Evolutionary conservation across 2,888 invertebrate genomes (phyloP).

Genomic region (Metellina segmentata): DNA sequence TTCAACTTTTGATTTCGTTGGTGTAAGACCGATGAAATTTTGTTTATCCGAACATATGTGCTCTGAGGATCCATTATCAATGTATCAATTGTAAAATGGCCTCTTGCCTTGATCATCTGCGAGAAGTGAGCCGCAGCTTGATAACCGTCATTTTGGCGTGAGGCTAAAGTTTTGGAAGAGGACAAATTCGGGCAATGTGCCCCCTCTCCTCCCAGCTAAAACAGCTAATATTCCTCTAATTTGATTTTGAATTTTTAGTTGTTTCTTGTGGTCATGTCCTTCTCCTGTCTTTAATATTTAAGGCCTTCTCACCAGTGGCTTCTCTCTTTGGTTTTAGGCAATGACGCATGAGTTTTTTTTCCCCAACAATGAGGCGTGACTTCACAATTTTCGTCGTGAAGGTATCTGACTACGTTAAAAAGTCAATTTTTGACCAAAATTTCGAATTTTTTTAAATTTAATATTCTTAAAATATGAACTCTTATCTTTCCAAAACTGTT

Average conservation of each 20-base stretch:
- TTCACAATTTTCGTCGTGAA: too few species aligned
- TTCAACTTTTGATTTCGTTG: conserved; percentile 20
- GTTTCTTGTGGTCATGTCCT: not conserved
- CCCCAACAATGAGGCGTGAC: conserved; percentile 24
- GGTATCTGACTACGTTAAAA: too few species aligned
- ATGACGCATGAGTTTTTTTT: not conserved
- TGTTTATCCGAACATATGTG: conserved; percentile 40
- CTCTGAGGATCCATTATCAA: conserved; percentile 50
- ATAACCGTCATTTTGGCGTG: too few species aligned
- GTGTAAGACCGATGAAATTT: not conserved
- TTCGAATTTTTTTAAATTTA: too few species aligned
- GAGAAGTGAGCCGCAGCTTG: not conserved
- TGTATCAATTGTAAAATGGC: too few species aligned
- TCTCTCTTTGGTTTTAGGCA: not conserved
- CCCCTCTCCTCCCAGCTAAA: conserved; percentile 43
- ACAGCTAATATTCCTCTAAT: not conserved
- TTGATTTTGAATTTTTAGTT: too few species aligned
- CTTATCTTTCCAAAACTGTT: too few species aligned
- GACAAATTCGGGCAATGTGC: conserved; percentile 33
- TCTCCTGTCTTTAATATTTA: not conserved
- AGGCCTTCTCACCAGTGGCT: not conserved
- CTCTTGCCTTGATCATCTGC: too few species aligned
- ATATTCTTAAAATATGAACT: too few species aligned
- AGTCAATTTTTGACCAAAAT: too few species aligned
- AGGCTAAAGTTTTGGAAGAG: not conserved